These are phyloP conservation scores for Zaprionus africanus DNA, from an alignment of 1,140 invertebrate genomes.

Conservation along the genomic window DNA sequence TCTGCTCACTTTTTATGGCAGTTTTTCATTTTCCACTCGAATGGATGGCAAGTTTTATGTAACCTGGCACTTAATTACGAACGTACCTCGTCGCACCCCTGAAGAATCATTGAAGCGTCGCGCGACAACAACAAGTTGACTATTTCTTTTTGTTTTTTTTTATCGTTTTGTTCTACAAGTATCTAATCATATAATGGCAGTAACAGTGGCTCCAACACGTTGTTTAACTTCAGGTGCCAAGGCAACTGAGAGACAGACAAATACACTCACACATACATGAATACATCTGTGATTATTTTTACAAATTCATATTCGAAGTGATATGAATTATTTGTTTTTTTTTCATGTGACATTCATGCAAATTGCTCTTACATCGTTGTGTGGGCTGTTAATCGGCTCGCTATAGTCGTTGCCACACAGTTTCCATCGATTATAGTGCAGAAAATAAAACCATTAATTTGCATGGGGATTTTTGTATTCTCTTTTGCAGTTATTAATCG, in stretches of 20 bases:
- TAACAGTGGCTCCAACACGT: slow-evolving; percentile 28
- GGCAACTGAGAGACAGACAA: slow-evolving; percentile 12
- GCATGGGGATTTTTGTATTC: slow-evolving; percentile 34
- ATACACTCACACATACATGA: not conserved
- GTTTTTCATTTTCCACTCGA: slow-evolving; percentile 69
- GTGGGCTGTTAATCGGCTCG: slow-evolving; percentile 66
- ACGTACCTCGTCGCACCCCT: slow-evolving; percentile 9
- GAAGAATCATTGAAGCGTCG: slow-evolving; percentile 63
- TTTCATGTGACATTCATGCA: slow-evolving; percentile 44
- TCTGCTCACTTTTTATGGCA: slow-evolving; percentile 24
- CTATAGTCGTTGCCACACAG: slow-evolving; percentile 47
- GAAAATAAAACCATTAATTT: slow-evolving; percentile 45
- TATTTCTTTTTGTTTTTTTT: not conserved
- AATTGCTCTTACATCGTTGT: slow-evolving; percentile 56
- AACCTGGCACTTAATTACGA: slow-evolving; percentile 61
- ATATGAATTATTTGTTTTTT: slow-evolving; percentile 63
- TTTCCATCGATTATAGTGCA: slow-evolving; percentile 65
- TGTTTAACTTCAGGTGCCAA: slow-evolving; percentile 13
- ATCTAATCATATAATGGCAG: slow-evolving; percentile 35
- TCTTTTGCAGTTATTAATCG: slow-evolving; percentile 23
- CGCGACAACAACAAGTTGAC: slow-evolving; percentile 55
- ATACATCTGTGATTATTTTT: slow-evolving; percentile 17
- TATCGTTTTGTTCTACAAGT: not conserved
- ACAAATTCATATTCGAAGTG: slow-evolving; percentile 34
- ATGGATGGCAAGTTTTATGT: slow-evolving; percentile 54